Conservation (phyloP, 2,888 invertebrate genomes). For the Gibbula magus region DNA sequence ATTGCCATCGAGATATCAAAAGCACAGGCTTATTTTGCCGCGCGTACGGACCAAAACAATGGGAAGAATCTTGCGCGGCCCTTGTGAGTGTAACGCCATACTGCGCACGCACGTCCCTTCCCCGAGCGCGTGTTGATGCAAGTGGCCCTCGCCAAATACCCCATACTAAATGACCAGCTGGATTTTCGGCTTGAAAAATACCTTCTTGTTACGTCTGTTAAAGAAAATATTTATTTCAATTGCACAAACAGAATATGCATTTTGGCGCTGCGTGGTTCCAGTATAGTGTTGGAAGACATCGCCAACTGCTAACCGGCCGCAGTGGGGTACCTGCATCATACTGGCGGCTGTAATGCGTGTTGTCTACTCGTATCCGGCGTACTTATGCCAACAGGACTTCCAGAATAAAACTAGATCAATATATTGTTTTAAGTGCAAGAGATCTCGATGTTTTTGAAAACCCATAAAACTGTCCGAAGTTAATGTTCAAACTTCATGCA, state of each 20-base stretch:
- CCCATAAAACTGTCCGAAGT: no score
- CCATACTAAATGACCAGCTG: conserved; percentile 23
- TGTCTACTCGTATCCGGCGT: no score
- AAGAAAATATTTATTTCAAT: conserved; percentile 23
- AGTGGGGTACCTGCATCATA: neutral
- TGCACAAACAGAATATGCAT: conserved; percentile 21
- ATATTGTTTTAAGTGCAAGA: no score
- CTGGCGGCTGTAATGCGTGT: no score
- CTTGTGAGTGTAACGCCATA: conserved; percentile 7
- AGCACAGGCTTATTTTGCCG: neutral
- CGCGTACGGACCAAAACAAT: conserved; percentile 1
- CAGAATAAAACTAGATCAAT: no score
- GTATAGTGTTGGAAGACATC: neutral
- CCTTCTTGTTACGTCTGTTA: conserved; percentile 20
- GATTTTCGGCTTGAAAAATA: conserved; percentile 22
- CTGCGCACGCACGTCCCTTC: conserved; percentile 7
- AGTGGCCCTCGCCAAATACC: conserved; percentile 16
- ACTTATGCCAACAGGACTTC: no score
- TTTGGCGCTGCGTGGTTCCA: conserved; percentile 13
- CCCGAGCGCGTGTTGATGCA: conserved; percentile 10
- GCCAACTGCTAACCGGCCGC: conserved; percentile 1
- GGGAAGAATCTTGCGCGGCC: neutral
- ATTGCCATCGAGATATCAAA: conserved; percentile 2
- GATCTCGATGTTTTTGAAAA: no score
- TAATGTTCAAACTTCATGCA: no score